Percentiles rank a stretch among this genome's conserved stretches.
Evolutionary conservation across 2,888 invertebrate species (phyloP).

Genomic region (Pegoplata infirma): DNA sequence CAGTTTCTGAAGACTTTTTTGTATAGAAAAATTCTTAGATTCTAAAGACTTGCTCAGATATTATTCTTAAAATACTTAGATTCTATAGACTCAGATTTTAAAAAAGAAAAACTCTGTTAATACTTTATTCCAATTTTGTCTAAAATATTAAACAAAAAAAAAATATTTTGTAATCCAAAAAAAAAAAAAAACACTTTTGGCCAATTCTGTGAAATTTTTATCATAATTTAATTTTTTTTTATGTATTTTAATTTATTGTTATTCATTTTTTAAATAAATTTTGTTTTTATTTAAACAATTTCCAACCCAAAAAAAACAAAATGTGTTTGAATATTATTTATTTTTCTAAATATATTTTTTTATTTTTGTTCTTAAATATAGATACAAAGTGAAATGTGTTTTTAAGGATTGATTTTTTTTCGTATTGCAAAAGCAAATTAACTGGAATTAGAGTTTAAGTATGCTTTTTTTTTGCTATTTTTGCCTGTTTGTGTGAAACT

Average conservation of each 20-base stretch:
- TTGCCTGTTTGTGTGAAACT: constrained; percentile 37
- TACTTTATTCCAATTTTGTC: constrained; percentile 22
- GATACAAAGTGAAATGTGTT: constrained; percentile 62
- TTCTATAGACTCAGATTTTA: too few species aligned
- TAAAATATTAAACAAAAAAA: constrained; percentile 2
- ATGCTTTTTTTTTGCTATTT: constrained; percentile 20
- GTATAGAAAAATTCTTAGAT: too few species aligned
- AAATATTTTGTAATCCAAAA: constrained; percentile 33
- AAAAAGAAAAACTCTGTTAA: too few species aligned
- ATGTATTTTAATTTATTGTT: constrained; percentile 43
- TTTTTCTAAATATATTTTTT: constrained; percentile 43
- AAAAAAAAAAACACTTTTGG: background rate
- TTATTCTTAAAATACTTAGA: too few species aligned
- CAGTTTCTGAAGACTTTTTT: too few species aligned
- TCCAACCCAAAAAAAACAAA: constrained; percentile 33
- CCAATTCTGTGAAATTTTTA: constrained; percentile 24
- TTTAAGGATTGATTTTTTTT: constrained; percentile 23
- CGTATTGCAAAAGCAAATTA: constrained; percentile 11
- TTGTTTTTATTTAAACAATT: constrained; percentile 57
- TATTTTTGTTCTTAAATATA: constrained; percentile 45
- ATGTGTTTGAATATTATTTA: constrained; percentile 58
- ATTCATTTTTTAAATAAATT: constrained; percentile 52
- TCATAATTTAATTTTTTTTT: constrained; percentile 28
- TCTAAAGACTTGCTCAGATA: too few species aligned
- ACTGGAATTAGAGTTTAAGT: constrained; percentile 60